Conservation (phyloP, 2,888 invertebrate species). For the Ceraclea dissimilis region DNA sequence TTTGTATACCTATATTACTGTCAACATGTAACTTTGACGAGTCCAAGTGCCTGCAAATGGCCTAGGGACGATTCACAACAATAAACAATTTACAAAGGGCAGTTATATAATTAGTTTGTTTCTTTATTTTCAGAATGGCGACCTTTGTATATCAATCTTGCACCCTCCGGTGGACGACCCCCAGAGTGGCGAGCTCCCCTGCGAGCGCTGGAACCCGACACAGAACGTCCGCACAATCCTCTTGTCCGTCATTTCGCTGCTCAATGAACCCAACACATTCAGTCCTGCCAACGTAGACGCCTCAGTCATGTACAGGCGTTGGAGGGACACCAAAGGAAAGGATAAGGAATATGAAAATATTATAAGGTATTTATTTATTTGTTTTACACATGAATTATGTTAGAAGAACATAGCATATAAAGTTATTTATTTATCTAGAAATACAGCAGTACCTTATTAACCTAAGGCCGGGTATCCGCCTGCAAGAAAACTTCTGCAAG, state of each 20-base stretch:
- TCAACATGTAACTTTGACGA: too few species aligned
- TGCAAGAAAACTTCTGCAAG: too few species aligned
- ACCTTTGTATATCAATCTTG: constrained; percentile 97
- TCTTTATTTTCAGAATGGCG: constrained; percentile 83
- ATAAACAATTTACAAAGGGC: too few species aligned
- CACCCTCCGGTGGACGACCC: constrained; percentile 99
- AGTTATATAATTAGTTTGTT: too few species aligned
- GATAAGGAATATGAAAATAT: constrained; percentile 99
- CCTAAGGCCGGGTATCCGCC: too few species aligned
- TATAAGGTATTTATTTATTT: constrained; percentile 61
- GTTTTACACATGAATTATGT: too few species aligned
- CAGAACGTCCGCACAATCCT: constrained; percentile 98
- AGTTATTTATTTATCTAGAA: too few species aligned
- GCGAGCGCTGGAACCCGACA: constrained; percentile 99
- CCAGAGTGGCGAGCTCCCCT: constrained; percentile 96
- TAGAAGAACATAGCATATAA: too few species aligned
- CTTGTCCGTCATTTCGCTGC: constrained; percentile 93
- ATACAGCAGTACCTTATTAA: too few species aligned
- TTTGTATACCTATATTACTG: too few species aligned
- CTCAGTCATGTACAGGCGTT: constrained; percentile 97
- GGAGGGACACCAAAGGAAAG: constrained; percentile 96
- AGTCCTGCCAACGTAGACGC: constrained; percentile 99
- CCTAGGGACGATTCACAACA: too few species aligned
- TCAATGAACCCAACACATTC: constrained; percentile 99
- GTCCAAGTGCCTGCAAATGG: too few species aligned